Base-by-base conservation (phyloP, 2,797 vertebrate genomes). In the Astyanax mexicanus region DNA sequence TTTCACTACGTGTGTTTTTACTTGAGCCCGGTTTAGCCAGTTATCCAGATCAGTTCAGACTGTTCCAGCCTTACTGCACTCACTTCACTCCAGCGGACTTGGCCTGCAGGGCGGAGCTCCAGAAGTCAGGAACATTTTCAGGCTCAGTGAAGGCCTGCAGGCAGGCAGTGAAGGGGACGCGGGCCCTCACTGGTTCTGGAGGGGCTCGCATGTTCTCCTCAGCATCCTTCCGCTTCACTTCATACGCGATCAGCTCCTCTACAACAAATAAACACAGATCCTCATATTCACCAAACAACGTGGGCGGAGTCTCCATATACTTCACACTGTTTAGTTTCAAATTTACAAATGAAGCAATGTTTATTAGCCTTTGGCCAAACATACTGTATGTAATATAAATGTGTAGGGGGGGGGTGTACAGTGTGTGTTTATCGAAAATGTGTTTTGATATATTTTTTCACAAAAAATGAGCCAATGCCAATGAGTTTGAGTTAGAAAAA, bases 81-180 rank as follows among this genome's bases (percentile, higher is more conserved):
- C 89, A 99, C 98, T 98, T 99, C 81, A 99, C 91, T 80, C 96
- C 98, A 0, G 98, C 97, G 62, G 98, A 99, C 84, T 98, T 99
- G 80, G 98, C 98, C 88, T 99, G 98, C 69, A 99, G 93, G 2
- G 97, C 98, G 1, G 97, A 98, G 90, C 98, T 99, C 98, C 98
- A 99, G 93, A 99, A 99, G 84, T 99, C 96, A 0, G 93, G 92
- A 11, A 99, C 98, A 0, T 99, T 99, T 35, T 94, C 96, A 0
- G 98, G 98, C 77, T 99, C 98, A 1, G 94, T 94, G 85, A 97
- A 98, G 75, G 97, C 98, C 89, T 99, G 97, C 37, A 99, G 91
- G 83, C 98, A 99, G 0, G 98, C 96, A 6, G 94, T 96, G 80
- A 99, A 98, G 0, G 98, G 98, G 85, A 99, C 93, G 79, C 93